phyloP scores from a whole-genome alignment of 2,113 vertebrate genomes.

The Asarcornis scutulata region DNA sequence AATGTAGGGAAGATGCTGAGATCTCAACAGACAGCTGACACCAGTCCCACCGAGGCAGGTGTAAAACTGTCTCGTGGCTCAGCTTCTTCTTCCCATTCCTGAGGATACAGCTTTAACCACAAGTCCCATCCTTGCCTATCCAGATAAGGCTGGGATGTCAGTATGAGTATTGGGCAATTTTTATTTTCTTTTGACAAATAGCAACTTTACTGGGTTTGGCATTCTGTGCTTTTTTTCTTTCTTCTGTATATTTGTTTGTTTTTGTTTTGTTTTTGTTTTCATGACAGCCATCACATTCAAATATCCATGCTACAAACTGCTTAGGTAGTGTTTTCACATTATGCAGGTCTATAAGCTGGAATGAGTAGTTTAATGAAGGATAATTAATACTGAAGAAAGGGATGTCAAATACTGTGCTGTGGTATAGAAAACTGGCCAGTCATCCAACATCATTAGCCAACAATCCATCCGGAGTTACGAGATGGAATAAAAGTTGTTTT shows the following conservation, averaged over 20 bases:
- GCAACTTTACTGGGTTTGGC: neutral
- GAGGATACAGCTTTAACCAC: neutral
- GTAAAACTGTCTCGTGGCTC: neutral
- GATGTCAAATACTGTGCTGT: neutral
- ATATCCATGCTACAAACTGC: neutral
- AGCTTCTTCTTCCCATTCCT: neutral
- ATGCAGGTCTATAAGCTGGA: neutral
- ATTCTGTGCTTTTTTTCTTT: neutral
- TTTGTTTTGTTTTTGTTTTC: neutral
- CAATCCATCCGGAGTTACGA: neutral
- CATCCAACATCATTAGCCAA: neutral
- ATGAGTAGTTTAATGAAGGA: neutral
- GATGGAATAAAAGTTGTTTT: neutral
- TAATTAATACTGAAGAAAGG: neutral
- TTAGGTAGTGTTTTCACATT: neutral
- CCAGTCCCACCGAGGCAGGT: neutral
- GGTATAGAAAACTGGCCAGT: neutral
- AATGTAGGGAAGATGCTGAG: neutral
- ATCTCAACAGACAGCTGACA: neutral
- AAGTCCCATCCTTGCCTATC: neutral
- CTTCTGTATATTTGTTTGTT: too few species aligned
- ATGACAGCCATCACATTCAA: neutral
- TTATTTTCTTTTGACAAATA: neutral
- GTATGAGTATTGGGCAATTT: neutral
- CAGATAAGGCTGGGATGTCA: neutral